Evolutionary conservation across 1,140 invertebrate genomes (phyloP).

Genomic region (Lordiphosa stackelbergi): DNA sequence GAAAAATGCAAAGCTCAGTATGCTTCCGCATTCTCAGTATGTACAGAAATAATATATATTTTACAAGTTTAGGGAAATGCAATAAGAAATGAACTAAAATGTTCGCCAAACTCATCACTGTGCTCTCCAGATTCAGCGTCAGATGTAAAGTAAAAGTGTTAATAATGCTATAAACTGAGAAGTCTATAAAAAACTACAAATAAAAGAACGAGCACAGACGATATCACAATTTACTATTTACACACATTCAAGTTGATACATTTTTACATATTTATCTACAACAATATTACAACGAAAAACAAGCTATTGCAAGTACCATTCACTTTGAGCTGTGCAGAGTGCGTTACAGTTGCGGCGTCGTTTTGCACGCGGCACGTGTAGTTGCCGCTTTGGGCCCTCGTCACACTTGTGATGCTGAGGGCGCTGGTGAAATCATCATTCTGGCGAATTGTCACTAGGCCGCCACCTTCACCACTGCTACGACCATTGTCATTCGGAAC

Average conservation of each 20-base stretch:
- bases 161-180: too few relatives aligned
- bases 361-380: conserved; percentile 85
- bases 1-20: too few relatives aligned
- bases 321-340: conserved; percentile 81
- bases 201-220: too few relatives aligned
- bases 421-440: conserved; percentile 82
- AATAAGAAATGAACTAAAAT: too few relatives aligned
- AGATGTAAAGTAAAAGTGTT: too few relatives aligned
- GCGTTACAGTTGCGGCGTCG: conserved; percentile 80
- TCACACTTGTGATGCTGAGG: conserved; percentile 82
- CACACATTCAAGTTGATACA: neutral
- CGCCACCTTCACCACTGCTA: conserved; percentile 73
- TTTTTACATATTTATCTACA: neutral
- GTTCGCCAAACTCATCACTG: too few relatives aligned
- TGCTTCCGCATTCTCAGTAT: too few relatives aligned
- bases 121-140: too few relatives aligned
- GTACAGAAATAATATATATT: too few relatives aligned
- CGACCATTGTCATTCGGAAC: conserved; percentile 55
- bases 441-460: conserved; percentile 81
- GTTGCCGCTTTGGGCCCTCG: conserved; percentile 83
- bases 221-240: too few relatives aligned
- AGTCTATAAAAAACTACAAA: too few relatives aligned
- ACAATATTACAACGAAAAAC: conserved; percentile 8
- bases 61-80: too few relatives aligned
- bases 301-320: conserved; percentile 78